Base-by-base conservation (phyloP, 2,797 vertebrate genomes). In the Sebastes iracundus region DNA sequence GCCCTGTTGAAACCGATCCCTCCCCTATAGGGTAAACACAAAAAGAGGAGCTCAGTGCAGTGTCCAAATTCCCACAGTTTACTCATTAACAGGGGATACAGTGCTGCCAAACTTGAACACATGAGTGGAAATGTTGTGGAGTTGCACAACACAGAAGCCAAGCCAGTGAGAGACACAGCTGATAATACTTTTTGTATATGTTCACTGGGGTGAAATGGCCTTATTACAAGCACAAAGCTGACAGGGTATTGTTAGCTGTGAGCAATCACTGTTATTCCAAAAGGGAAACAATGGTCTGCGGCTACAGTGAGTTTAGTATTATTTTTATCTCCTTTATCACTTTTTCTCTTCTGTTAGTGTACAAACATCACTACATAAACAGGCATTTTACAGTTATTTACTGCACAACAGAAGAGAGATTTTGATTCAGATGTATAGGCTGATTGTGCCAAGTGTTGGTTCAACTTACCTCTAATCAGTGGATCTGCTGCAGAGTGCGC, bases 11-110 rank as follows among this genome's bases (percentile, higher is more conserved):
- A 89, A 61, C 81, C 42, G 74, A 79, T 59, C 68, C 85, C 53
- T 27, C 62, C 68, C 80, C 86, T 87, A 30, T 20, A 66, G 75
- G 81, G 72, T 61, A 92, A 90, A 82, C 61, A 92, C 6, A 72
- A 42, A 76, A 79, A 87, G 52, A 84, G 56, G n/a, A 77, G 61
- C 9, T 73, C 30, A 61, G 79, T 25, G 73, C 46, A 32, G 20
- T 46, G 68, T 80, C 79, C 75, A 86, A 79, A 81, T 87, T 84
- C 81, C 65, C 53, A 68, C 28, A 68, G 92, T 85, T 94, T 91
- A 93, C 85, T 93, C 73, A 94, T 94, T 93, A 94, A 94, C 90
- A 68, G 53, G 53, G 65, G 65, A 56, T 10, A 46, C 32, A 78
- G 56, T 3, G 68, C 46, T 75, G 71, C 64, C 28, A 12, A 52